Conservation (phyloP, 2,113 vertebrate species). For the Trematomus loennbergii region DNA sequence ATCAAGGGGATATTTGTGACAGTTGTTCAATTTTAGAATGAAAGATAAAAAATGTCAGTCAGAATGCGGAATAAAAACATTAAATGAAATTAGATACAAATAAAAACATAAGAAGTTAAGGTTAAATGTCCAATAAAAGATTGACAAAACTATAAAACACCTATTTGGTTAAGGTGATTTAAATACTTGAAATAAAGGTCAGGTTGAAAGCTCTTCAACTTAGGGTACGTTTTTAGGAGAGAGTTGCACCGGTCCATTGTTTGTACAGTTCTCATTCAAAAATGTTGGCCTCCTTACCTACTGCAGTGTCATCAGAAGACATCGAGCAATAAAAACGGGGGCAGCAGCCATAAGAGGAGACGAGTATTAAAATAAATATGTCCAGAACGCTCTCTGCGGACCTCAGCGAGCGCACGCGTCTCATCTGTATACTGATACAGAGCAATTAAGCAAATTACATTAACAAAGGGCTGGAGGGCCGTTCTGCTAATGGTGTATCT, state of each 20-base stretch:
- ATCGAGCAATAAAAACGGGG: conserved; percentile 52
- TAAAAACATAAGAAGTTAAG: no score
- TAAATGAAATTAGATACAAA: no score
- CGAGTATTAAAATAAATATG: conserved; percentile 77
- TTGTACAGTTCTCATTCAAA: neutral
- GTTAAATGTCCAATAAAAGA: no score
- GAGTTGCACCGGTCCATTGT: no score
- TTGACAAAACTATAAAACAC: no score
- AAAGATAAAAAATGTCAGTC: no score
- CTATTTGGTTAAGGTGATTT: no score
- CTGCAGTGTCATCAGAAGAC: conserved; percentile 41
- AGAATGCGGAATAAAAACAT: no score
- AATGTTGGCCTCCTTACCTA: neutral
- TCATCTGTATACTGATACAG: conserved; percentile 79
- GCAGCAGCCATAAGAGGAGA: conserved; percentile 57
- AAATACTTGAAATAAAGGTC: neutral
- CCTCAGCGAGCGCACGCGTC: conserved; percentile 67
- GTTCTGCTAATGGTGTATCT: conserved; percentile 77
- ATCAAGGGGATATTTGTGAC: no score
- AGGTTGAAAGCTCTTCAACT: neutral
- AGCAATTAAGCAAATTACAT: conserved; percentile 85
- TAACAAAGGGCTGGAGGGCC: conserved; percentile 81
- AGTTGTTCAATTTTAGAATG: no score
- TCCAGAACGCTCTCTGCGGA: conserved; percentile 69
- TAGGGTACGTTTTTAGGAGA: no score